Conservation (phyloP, 2,113 vertebrate genomes). For the Sylvia atricapilla region DNA sequence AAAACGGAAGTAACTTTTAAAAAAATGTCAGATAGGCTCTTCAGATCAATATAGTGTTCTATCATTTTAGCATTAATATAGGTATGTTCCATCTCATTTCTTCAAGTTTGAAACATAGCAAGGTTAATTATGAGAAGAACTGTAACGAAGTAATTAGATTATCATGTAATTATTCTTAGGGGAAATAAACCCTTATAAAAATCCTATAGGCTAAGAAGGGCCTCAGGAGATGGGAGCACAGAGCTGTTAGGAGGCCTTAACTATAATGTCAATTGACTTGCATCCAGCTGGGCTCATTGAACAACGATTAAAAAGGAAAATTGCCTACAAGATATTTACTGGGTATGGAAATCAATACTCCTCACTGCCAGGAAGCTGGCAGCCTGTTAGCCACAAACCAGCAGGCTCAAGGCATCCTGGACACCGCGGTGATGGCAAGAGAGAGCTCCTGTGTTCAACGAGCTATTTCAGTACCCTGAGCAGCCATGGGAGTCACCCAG, state of each 20-base stretch:
- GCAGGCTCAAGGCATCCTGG: background rate
- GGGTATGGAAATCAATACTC: background rate
- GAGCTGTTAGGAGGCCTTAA: background rate
- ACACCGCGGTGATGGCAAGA: background rate
- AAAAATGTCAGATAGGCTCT: background rate
- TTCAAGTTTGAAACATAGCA: background rate
- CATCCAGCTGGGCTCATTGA: background rate
- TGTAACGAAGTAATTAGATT: background rate
- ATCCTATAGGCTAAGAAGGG: background rate
- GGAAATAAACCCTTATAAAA: background rate
- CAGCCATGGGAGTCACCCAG: background rate
- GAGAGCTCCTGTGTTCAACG: background rate
- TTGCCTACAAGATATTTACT: background rate
- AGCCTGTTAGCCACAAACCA: background rate
- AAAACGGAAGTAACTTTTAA: background rate
- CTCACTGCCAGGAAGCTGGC: background rate
- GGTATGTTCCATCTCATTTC: background rate
- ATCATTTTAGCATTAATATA: background rate
- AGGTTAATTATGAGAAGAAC: background rate
- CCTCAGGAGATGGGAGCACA: background rate
- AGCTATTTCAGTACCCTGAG: rapidly evolving
- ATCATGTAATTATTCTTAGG: background rate
- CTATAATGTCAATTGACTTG: background rate
- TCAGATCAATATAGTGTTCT: background rate
- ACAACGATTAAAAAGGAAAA: background rate